Evolutionary conservation across 2,888 invertebrate species (phyloP).

Genomic region (Parapristionchus giblindavisi): DNA sequence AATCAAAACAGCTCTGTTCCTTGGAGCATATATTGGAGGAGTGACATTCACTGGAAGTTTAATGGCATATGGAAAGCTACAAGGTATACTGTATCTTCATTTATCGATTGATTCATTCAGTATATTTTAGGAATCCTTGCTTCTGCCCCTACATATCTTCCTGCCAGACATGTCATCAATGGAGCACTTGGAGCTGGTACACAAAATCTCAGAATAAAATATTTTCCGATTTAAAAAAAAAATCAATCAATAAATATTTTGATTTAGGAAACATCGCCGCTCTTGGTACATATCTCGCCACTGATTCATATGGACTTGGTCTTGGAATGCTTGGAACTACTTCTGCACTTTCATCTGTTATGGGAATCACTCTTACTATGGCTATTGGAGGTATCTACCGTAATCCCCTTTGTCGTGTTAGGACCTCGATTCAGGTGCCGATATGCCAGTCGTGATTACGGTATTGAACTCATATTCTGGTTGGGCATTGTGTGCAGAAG

Average conservation of each 20-base stretch:
- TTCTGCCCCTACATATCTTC: conserved; percentile 83
- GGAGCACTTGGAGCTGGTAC: conserved; percentile 68
- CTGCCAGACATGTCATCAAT: conserved; percentile 84
- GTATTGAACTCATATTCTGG: conserved; percentile 91
- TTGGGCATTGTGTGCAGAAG: conserved; percentile 92
- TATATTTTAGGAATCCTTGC: conserved; percentile 76
- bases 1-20: conserved; percentile 83
- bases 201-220: neutral
- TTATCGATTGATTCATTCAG: neutral
- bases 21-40: conserved; percentile 89
- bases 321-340: conserved; percentile 81
- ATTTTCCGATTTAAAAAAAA: conserved; percentile 72
- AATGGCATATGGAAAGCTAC: conserved; percentile 88
- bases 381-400: conserved; percentile 82
- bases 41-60: conserved; percentile 88
- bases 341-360: conserved; percentile 81
- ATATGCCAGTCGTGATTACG: conserved; percentile 92
- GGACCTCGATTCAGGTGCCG: conserved; percentile 77
- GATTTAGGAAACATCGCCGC: conserved; percentile 78
- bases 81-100: conserved; percentile 70
- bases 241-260: neutral
- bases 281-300: conserved; percentile 78
- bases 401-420: neutral
- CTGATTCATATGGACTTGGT: conserved; percentile 78
- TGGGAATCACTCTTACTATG: conserved; percentile 85